A percentile compares a stretch with the other conserved stretches of the same genome.
Conservation (phyloP, 2,888 invertebrate genomes). For the Adelognathus sp. region DNA sequence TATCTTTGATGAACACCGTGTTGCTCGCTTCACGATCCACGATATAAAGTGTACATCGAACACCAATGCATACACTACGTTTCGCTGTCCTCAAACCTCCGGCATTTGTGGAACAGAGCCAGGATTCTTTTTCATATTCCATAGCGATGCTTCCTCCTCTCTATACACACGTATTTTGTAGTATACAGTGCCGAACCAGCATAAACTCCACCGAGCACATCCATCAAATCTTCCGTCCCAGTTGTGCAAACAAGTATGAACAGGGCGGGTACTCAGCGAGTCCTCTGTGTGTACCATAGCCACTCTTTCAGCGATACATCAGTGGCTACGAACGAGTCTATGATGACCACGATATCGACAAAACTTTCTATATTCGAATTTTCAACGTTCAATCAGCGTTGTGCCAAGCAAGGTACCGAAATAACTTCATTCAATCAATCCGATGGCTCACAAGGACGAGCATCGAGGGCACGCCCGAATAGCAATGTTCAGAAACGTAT, state of each 20-base stretch:
- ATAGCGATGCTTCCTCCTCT: constrained; percentile 8
- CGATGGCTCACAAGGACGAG: background rate
- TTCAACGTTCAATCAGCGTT: background rate
- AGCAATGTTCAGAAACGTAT: constrained; percentile 50
- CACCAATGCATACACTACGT: constrained; percentile 14
- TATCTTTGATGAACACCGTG: constrained; percentile 40
- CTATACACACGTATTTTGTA: background rate
- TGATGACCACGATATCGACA: constrained; percentile 11
- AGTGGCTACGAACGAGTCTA: background rate
- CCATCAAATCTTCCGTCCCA: constrained; percentile 55
- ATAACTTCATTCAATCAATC: constrained; percentile 20
- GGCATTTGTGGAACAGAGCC: constrained; percentile 55
- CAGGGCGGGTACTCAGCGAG: background rate
- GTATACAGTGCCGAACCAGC: constrained; percentile 26
- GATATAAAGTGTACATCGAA: constrained; percentile 14
- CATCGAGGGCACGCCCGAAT: background rate
- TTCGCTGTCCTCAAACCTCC: constrained; percentile 14
- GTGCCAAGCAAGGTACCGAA: background rate
- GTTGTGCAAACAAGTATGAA: constrained; percentile 33
- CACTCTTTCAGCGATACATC: constrained; percentile 19
- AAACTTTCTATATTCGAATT: background rate
- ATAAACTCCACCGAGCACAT: constrained; percentile 67
- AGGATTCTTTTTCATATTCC: constrained; percentile 50
- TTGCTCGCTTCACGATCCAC: constrained; percentile 50
- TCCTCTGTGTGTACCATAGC: background rate